Percentiles rank a stretch among this genome's conserved stretches.
phyloP scores from a whole-genome alignment of 1,140 invertebrate species.

The Brachionus rotundiformis region DNA sequence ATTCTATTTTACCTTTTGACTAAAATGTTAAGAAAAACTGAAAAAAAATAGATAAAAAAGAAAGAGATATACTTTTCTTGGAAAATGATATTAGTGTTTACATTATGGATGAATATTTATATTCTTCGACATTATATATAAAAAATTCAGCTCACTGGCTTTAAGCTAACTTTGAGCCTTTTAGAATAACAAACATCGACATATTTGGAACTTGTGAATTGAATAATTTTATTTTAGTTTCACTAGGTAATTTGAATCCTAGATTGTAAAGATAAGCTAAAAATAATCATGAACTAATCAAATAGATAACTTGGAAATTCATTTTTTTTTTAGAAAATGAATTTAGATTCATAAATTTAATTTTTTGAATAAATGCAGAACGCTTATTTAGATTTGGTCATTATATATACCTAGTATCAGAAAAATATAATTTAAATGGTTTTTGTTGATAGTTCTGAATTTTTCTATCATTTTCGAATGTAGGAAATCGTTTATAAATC shows the following conservation, averaged over 20 bases:
- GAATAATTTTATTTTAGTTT: slow-evolving; percentile 27
- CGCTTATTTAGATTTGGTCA: neutral
- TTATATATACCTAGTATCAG: neutral
- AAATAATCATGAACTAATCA: neutral
- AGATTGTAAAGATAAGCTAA: slow-evolving; percentile 13
- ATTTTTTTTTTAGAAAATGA: neutral
- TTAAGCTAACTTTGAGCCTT: neutral
- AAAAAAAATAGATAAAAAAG: neutral
- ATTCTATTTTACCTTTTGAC: slow-evolving; percentile 1
- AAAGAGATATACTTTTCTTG: neutral
- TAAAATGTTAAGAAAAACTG: neutral
- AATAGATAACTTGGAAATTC: neutral
- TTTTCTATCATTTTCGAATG: neutral
- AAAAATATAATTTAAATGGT: too few species aligned
- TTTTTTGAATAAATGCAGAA: neutral
- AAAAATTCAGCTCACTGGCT: neutral
- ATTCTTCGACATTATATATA: neutral
- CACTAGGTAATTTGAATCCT: slow-evolving; percentile 15
- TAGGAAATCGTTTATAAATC: neutral
- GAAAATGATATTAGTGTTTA: neutral
- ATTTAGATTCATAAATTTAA: neutral
- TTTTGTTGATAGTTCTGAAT: too few species aligned
- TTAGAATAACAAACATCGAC: neutral
- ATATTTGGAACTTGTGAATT: slow-evolving; percentile 15
- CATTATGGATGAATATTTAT: neutral